Base-by-base conservation (phyloP, 1,140 invertebrate genomes). In the Argopecten irradians region DNA sequence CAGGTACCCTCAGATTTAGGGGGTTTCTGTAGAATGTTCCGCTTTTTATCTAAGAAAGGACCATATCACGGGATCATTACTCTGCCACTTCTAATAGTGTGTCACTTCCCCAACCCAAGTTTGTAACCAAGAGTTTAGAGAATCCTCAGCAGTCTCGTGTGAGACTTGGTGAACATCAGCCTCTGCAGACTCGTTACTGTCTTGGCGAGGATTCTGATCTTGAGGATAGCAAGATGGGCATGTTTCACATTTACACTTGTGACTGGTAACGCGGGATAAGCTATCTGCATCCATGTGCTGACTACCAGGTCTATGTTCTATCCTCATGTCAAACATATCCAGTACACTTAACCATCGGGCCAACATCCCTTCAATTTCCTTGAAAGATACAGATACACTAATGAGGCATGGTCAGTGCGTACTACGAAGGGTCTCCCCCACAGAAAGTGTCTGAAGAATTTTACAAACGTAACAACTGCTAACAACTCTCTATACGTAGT, bases 381-480 rank as follows among this genome's bases (percentile, higher is more conserved):
- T 88, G 35, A 89, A 83, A 34, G 34, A 84, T n/a, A 86, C 32
- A 91, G 36, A 87, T 85, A 91, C 3, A 82, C 84, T n/a, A 91
- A 84, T 11, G 90, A 91, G 2, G 82, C 82, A 87, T 91, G 90
- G 46, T 88, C 87, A 11, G 90, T 87, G 11, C 82, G 36, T 33
- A 89, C 34, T 82, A 46, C 71, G 34, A 89, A 91, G 9, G 46
- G 41, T 85, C 82, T 82, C 33, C 86, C 90, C 14, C 43, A 86
- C 0, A 91, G 71, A 43, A 86, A 89, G 36, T 87, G 88, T 71
- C 71, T 83, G 46, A 88, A 91, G 34, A 86, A 84, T 36, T 87
- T 89, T 7, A 91, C 83, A 82, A 87, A 90, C 28, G 85, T 87
- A 36, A 90, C 85, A 9, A 88, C 89, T 32, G 87, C 87, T 36